Base-by-base conservation (phyloP, 2,888 invertebrate species). In the Tortricodes alternella region DNA sequence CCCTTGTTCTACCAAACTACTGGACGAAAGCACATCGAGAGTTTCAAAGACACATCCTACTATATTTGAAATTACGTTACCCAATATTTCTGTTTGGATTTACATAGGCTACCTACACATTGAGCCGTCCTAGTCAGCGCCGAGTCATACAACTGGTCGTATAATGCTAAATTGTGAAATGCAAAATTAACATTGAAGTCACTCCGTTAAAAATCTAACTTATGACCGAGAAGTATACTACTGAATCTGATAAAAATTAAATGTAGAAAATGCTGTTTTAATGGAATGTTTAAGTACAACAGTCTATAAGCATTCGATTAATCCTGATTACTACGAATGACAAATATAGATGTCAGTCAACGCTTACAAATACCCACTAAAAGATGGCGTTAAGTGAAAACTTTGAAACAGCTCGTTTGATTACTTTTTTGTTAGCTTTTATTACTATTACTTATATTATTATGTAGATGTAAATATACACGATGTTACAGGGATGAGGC, bases 201-300 rank as follows among this genome's bases (percentile, higher is more conserved):
- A 68, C 74, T 71, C 73, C 64, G 27, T 55, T 74, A 74, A 78
- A 78, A 80, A 76, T 74, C 78, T 81, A 85, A 84, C 80, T 82
- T 78, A 84, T 77, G 67, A 67, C 62, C 57, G 65, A 69, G 64
- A 65, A 65, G 70, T 71, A 71, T 64, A 70, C 80, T 83, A 79
- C 78, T 70, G 75, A 76, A 78, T 76, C 71, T 66, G 73, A 77
- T 78, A 77, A 74, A 78, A 78, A 74, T 71, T 77, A 78, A 78
- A 80, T 78, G 76, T 76, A 78, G 78, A 79, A 78, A 80, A 80
- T 62, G 62, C 62, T 34, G 29, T 53, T 48, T 78, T 79, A 81
- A 84, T 89, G 89, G 89, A 89, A 89, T 89, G 89, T 87, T 85
- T 86, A 89, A 88, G 86, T 89, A 89, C 88, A 87, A 89, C 88